Percentiles rank a stretch among this genome's conserved stretches.
Evolutionary conservation across 2,888 invertebrate species (phyloP).

Genomic region (Himalopsyche anomala): DNA sequence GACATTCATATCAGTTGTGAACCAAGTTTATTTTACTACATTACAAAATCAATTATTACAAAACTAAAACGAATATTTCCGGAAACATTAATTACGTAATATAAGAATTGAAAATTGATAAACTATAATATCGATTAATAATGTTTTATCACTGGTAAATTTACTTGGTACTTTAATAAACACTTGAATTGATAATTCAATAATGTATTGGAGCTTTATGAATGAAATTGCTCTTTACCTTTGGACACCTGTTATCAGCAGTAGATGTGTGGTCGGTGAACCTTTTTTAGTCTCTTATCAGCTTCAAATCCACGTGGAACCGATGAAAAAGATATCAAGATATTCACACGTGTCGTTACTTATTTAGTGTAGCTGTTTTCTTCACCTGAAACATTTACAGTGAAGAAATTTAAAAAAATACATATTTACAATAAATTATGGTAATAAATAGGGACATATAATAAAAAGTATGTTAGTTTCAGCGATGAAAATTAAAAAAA

Average conservation of each 20-base stretch:
- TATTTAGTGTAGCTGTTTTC: no score
- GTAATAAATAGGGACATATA: no score
- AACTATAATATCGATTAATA: neutral
- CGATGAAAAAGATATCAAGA: no score
- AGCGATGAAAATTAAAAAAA: no score
- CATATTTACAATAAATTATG: no score
- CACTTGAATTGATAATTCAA: neutral
- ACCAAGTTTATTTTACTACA: neutral
- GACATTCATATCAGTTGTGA: neutral
- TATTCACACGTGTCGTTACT: no score
- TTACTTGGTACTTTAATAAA: neutral
- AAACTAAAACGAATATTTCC: neutral
- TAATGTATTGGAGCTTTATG: neutral
- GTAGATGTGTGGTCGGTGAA: neutral
- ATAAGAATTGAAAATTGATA: neutral
- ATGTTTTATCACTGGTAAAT: neutral
- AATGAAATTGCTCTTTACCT: neutral
- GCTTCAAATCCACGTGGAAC: no score
- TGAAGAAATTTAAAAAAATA: no score
- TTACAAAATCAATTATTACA: no score
- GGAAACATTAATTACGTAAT: neutral
- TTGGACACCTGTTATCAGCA: slow-evolving; percentile 1
- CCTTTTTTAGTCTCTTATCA: neutral
- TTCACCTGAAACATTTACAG: no score
- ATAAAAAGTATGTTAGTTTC: no score